Conservation (phyloP, 2,797 vertebrate genomes). For the Geotria australis region DNA sequence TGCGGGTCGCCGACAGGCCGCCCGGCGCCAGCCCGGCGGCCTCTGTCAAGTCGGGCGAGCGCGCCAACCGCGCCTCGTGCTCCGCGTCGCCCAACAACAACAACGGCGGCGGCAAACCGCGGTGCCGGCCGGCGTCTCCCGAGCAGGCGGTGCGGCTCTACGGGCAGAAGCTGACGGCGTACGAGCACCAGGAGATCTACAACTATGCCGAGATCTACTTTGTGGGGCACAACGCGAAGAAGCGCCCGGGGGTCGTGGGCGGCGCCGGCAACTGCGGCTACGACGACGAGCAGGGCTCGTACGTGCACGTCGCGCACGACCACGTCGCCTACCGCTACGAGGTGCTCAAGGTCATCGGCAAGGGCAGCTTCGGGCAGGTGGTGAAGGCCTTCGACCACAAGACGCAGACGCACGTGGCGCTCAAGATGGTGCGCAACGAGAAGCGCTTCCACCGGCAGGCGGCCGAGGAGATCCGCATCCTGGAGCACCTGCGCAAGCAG, state of each 20-base stretch:
- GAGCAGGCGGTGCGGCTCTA: conserved; percentile 67
- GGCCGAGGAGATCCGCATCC: conserved; percentile 72
- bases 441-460: conserved; percentile 88
- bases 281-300: conserved; percentile 75
- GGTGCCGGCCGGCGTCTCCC: conserved; percentile 12
- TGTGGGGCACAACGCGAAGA: conserved; percentile 73
- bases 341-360: conserved; percentile 85
- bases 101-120: background rate
- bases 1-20: too few relatives aligned
- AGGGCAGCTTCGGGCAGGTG: conserved; percentile 90
- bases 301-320: conserved; percentile 66
- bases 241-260: conserved; percentile 44
- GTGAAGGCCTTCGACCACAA: conserved; percentile 94
- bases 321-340: conserved; percentile 84
- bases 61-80: too few relatives aligned
- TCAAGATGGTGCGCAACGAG: conserved; percentile 95
- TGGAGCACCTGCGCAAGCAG: conserved; percentile 82
- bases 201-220: conserved; percentile 61
- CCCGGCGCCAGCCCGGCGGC: too few relatives aligned
- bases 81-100: background rate
- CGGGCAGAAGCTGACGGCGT: conserved; percentile 39
- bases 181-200: conserved; percentile 61
- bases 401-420: conserved; percentile 55
- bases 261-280: conserved; percentile 70
- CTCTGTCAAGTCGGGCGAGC: too few relatives aligned